Evolutionary conservation across 2,888 invertebrate genomes (phyloP).

Genomic region (Drosophila basisetae): DNA sequence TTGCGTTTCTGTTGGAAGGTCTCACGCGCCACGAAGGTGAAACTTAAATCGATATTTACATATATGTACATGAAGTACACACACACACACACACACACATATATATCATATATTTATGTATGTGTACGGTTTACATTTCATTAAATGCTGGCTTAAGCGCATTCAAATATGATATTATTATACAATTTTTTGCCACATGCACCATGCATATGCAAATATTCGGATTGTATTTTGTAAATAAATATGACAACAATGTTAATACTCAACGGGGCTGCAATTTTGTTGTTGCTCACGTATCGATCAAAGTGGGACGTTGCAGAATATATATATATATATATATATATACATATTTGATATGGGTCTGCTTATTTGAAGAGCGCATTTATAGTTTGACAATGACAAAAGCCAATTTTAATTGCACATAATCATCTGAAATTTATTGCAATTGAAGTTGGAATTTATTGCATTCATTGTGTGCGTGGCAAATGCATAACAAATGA

Average conservation of each 20-base stretch:
- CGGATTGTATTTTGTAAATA: constrained; percentile 64
- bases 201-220: constrained; percentile 67
- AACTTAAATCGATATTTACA: constrained; percentile 48
- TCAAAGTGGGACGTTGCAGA: constrained; percentile 22
- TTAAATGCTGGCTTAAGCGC: constrained; percentile 71
- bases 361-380: constrained; percentile 14
- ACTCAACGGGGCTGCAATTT: constrained; percentile 6
- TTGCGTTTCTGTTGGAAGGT: constrained; percentile 62
- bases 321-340: neutral
- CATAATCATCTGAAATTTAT: constrained; percentile 22
- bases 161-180: constrained; percentile 74
- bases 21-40: constrained; percentile 76
- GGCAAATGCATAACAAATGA: neutral
- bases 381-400: constrained; percentile 32
- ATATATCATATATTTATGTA: neutral
- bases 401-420: constrained; percentile 22
- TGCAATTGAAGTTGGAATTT: constrained; percentile 16
- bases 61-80: neutral
- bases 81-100: neutral
- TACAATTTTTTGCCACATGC: constrained; percentile 52
- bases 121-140: constrained; percentile 66
- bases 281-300: constrained; percentile 38
- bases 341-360: constrained; percentile 1
- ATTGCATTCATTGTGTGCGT: neutral
- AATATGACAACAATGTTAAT: constrained; percentile 54